phyloP scores from a whole-genome alignment of 2,113 vertebrate species.

The Tursiops truncatus region DNA sequence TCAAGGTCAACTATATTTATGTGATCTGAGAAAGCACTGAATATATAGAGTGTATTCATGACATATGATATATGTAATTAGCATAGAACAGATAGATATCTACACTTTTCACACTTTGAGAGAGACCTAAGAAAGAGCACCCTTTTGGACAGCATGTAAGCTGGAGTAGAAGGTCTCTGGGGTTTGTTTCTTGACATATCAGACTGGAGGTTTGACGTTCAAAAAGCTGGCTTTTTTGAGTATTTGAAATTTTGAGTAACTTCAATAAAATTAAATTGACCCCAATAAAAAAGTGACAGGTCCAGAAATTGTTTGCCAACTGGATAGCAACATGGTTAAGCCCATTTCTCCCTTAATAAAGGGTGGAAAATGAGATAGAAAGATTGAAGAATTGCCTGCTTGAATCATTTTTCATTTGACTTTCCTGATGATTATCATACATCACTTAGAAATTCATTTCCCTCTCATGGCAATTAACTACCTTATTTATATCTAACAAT shows the following conservation, averaged over 20 bases:
- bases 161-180: not conserved
- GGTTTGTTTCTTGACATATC: not conserved
- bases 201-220: constrained; percentile 8
- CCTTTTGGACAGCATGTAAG: not conserved
- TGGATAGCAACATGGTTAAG: constrained; percentile 64
- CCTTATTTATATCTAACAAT: constrained; percentile 67
- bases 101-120: not conserved
- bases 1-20: constrained; percentile 23
- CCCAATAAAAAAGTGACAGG: constrained; percentile 65
- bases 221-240: constrained; percentile 37
- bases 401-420: constrained; percentile 78
- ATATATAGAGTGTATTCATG: constrained; percentile 5
- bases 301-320: constrained; percentile 66
- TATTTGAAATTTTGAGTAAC: constrained; percentile 54
- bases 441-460: constrained; percentile 60
- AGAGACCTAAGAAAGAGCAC: not conserved
- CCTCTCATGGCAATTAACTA: constrained; percentile 32
- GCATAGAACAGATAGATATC: not conserved
- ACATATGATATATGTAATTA: not conserved
- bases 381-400: constrained; percentile 72
- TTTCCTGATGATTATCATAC: constrained; percentile 74
- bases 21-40: constrained; percentile 26
- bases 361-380: constrained; percentile 67
- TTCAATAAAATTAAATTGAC: constrained; percentile 55
- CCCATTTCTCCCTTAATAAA: constrained; percentile 69